phyloP scores from a whole-genome alignment of 1,140 invertebrate genomes.

The Drosophila sechellia region DNA sequence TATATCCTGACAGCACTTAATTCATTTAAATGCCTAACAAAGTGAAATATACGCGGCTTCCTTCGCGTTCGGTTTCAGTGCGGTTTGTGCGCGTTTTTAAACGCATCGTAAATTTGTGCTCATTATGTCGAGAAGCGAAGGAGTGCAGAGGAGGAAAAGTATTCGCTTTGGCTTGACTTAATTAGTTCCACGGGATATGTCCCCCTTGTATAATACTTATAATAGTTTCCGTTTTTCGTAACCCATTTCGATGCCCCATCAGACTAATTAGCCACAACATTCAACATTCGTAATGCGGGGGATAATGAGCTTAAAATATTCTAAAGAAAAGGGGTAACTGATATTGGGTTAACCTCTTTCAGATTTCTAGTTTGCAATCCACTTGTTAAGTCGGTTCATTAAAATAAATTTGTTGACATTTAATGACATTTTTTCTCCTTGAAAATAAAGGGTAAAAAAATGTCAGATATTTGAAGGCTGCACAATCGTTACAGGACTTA shows the following conservation, averaged over 20 bases:
- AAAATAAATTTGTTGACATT: not conserved
- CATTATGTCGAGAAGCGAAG: constrained; percentile 33
- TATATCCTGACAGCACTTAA: constrained; percentile 47
- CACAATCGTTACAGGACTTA: not conserved
- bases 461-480: no score
- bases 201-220: not conserved
- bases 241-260: not conserved
- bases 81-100: constrained; percentile 41
- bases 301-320: constrained; percentile 13
- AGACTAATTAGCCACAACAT: constrained; percentile 28
- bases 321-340: not conserved
- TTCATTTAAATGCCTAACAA: constrained; percentile 63
- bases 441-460: no score
- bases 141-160: not conserved
- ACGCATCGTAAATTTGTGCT: constrained; percentile 52
- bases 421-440: not conserved
- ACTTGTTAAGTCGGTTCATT: no score
- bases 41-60: constrained; percentile 41
- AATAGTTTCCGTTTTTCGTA: constrained; percentile 9
- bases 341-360: not conserved
- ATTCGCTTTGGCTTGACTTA: constrained; percentile 21
- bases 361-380: no score
- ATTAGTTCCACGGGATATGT: constrained; percentile 17
- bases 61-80: constrained; percentile 17
- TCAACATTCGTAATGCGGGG: constrained; percentile 12